These are phyloP conservation scores for Nysson spinosus DNA, from an alignment of 2,888 invertebrate species.

Conservation along the genomic window DNA sequence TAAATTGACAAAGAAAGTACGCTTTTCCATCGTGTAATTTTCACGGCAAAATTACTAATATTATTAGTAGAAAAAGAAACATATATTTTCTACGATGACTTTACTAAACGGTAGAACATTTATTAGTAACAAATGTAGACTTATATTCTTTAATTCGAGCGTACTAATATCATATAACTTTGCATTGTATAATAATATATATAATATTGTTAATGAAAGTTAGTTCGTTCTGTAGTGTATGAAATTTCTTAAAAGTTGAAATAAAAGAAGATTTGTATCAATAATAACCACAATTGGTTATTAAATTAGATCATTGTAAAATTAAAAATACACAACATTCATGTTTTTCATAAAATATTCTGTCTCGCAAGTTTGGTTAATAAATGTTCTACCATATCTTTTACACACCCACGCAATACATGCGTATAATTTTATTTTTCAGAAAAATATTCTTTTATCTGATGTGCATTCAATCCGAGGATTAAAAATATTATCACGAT, in stretches of 20 bases:
- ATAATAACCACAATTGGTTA: too few species aligned
- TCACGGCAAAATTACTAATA: background rate
- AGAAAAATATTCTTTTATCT: conserved; percentile 2
- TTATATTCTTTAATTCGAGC: too few species aligned
- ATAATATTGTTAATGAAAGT: too few species aligned
- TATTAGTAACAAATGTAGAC: background rate
- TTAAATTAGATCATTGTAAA: too few species aligned
- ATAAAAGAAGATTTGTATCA: too few species aligned
- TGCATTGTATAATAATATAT: too few species aligned
- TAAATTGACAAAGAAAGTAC: conserved; percentile 11
- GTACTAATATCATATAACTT: too few species aligned
- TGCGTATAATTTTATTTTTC: background rate
- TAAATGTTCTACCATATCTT: background rate
- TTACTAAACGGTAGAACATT: too few species aligned
- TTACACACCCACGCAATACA: background rate
- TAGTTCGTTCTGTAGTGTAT: too few species aligned
- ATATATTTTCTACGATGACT: background rate
- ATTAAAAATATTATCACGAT: conserved; percentile 1
- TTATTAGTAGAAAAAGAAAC: background rate
- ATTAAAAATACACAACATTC: too few species aligned
- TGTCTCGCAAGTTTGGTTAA: background rate
- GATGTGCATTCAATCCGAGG: background rate
- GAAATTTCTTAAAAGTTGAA: too few species aligned
- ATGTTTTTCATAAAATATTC: background rate
- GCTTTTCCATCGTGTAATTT: background rate